phyloP scores from a whole-genome alignment of 2,113 vertebrate species.

The Nesoenas mayeri region DNA sequence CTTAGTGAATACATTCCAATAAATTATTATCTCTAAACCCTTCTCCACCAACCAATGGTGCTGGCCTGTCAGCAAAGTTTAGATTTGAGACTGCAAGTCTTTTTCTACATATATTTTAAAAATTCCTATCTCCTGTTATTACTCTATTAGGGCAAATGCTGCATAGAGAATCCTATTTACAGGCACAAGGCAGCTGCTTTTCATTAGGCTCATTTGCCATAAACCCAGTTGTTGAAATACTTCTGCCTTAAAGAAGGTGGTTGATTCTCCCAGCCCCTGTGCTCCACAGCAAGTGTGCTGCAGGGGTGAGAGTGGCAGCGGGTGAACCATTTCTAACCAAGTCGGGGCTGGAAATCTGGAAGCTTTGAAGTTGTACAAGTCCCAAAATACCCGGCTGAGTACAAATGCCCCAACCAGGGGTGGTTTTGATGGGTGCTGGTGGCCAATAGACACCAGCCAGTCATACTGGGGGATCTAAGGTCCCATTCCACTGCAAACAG shows the following conservation, averaged over 20 bases:
- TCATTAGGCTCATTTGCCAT: background rate
- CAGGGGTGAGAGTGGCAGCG: background rate
- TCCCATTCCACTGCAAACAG: background rate
- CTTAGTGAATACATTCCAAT: background rate
- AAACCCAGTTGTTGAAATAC: background rate
- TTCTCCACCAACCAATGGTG: background rate
- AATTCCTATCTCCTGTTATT: background rate
- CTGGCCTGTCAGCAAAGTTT: background rate
- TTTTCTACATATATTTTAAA: background rate
- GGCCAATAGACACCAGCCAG: background rate
- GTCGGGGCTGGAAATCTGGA: background rate
- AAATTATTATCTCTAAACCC: background rate
- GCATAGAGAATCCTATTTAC: background rate
- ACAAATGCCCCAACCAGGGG: accelerated
- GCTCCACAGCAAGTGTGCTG: background rate
- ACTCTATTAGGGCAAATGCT: background rate
- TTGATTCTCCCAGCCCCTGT: background rate
- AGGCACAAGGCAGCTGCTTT: background rate
- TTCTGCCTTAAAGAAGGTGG: background rate
- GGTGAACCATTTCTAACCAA: background rate
- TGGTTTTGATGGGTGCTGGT: background rate
- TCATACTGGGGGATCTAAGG: accelerated
- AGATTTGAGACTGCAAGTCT: background rate
- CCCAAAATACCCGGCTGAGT: background rate
- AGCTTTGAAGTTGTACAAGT: background rate